phyloP scores from a whole-genome alignment of 2,888 invertebrate genomes.

The Tricholauxania praeusta region DNA sequence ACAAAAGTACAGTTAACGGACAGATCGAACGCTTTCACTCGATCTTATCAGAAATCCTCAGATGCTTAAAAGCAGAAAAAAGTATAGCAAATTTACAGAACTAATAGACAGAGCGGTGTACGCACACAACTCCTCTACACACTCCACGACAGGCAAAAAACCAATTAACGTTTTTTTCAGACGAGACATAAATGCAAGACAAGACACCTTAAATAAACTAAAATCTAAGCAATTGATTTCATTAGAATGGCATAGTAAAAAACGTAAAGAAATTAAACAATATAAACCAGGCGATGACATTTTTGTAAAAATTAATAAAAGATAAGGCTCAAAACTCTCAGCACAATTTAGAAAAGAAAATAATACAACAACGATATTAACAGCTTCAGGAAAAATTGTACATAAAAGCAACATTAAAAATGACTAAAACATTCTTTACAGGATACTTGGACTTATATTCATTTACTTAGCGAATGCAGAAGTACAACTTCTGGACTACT shows the following conservation, averaged over 20 bases:
- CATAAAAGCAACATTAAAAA: slow-evolving; percentile 1
- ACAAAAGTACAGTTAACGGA: neutral
- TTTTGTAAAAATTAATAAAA: too few species aligned
- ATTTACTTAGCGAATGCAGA: neutral
- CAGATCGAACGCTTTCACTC: slow-evolving; percentile 1
- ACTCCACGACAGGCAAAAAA: neutral
- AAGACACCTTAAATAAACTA: neutral
- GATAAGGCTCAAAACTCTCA: too few species aligned
- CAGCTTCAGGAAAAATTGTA: neutral
- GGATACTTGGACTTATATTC: neutral
- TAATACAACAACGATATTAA: slow-evolving; percentile 1
- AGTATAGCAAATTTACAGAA: neutral
- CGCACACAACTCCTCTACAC: neutral
- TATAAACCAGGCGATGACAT: too few species aligned
- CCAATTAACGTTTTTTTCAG: neutral
- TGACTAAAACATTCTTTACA: neutral
- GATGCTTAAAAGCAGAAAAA: neutral
- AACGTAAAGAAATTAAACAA: neutral
- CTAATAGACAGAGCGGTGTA: neutral
- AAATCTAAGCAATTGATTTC: neutral
- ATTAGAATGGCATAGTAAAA: neutral
- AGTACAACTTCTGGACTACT: neutral
- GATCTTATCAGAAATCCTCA: neutral
- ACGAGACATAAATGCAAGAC: neutral
- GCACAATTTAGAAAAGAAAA: neutral